Conservation (phyloP, 1,140 invertebrate genomes). For the Augochlora pura region DNA sequence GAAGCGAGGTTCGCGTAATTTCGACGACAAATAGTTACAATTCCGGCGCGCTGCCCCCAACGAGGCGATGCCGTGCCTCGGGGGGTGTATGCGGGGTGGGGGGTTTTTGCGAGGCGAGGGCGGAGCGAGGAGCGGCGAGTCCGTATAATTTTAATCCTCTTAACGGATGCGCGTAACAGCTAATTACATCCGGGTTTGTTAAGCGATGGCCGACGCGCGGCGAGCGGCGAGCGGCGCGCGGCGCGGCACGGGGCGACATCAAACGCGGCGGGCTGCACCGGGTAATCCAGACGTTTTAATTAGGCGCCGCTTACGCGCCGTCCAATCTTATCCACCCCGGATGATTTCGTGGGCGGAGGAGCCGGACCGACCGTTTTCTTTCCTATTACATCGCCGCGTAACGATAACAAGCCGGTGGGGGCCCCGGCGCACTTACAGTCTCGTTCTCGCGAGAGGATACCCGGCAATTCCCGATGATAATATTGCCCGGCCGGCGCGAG, state of each 20-base stretch:
- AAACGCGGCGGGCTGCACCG: constrained; percentile 30
- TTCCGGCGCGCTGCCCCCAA: background rate
- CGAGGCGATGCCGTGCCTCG: too few species aligned
- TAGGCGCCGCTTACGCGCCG: constrained; percentile 25
- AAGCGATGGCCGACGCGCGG: background rate
- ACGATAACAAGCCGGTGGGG: constrained; percentile 50
- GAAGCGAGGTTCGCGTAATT: background rate
- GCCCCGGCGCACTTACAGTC: constrained; percentile 40
- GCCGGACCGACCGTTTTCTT: constrained; percentile 23
- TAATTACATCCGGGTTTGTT: constrained; percentile 25
- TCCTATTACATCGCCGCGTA: constrained; percentile 44
- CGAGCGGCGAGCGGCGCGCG: constrained; percentile 16
- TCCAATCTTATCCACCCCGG: constrained; percentile 46
- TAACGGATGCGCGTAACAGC: constrained; percentile 37
- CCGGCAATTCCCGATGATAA: constrained; percentile 55
- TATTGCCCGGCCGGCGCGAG: background rate
- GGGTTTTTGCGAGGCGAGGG: too few species aligned
- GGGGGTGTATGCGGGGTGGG: too few species aligned
- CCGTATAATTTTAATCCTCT: constrained; percentile 47
- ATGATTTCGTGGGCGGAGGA: constrained; percentile 20
- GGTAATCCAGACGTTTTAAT: constrained; percentile 46
- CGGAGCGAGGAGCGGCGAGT: background rate
- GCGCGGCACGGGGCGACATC: constrained; percentile 24
- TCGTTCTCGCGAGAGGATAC: constrained; percentile 27
- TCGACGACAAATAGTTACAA: constrained; percentile 28